phyloP scores from a whole-genome alignment of 1,140 invertebrate species.

The Cotesia vestalis region DNA sequence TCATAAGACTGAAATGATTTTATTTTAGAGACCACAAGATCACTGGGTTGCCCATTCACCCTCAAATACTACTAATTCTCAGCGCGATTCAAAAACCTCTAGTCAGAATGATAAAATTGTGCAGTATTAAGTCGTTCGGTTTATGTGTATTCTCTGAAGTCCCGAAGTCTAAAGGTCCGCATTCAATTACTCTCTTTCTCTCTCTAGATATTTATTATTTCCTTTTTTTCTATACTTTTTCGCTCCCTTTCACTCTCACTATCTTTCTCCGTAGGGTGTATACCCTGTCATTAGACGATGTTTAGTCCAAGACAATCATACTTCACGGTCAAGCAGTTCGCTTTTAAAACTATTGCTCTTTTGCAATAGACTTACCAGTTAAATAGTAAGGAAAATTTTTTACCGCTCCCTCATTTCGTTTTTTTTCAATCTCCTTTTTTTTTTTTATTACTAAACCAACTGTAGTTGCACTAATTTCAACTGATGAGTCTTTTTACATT shows the following conservation, averaged over 20 bases:
- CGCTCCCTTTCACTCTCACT: too few species aligned
- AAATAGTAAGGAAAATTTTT: constrained; percentile 23
- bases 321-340: constrained; percentile 45
- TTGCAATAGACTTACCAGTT: constrained; percentile 21
- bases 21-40: constrained; percentile 64
- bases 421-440: constrained; percentile 3
- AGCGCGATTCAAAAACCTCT: constrained; percentile 14
- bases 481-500: too few species aligned
- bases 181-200: constrained; percentile 42
- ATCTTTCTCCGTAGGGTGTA: constrained; percentile 6
- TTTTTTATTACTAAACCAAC: too few species aligned
- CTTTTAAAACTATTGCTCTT: constrained; percentile 39
- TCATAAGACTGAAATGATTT: constrained; percentile 62
- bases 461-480: not conserved
- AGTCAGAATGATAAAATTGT: constrained; percentile 65
- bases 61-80: constrained; percentile 5
- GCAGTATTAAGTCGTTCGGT: constrained; percentile 66
- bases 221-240: constrained; percentile 16
- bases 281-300: constrained; percentile 65
- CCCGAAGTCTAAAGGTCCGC: constrained; percentile 51
- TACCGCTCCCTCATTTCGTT: constrained; percentile 36
- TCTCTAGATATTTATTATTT: constrained; percentile 19
- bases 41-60: constrained; percentile 38
- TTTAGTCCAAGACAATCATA: constrained; percentile 61
- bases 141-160: constrained; percentile 68